A percentile compares a stretch with the other conserved stretches of the same genome.
Conservation (phyloP, 2,797 vertebrate species). For the Cirrhinus molitorella region DNA sequence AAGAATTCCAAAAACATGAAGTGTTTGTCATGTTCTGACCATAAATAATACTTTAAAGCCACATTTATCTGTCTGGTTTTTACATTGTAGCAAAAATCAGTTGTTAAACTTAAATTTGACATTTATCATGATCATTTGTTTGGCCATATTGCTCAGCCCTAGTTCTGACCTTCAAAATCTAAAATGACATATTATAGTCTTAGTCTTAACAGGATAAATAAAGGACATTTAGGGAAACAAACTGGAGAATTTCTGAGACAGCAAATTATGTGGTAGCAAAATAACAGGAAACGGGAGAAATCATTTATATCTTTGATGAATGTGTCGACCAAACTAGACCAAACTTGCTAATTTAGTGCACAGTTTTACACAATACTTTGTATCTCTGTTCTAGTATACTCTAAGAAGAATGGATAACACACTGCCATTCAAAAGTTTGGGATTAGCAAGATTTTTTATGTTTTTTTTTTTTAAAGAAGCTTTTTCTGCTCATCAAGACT, state of each 20-base stretch:
- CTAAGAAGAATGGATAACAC: not conserved
- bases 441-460: no score
- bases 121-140: no score
- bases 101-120: no score
- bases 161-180: not conserved
- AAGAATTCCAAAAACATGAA: no score
- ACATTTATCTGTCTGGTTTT: no score
- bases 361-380: conserved; percentile 22
- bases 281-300: conserved; percentile 32
- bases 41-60: no score
- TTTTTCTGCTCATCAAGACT: no score
- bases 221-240: conserved; percentile 14
- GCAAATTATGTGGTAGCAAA: conserved; percentile 37
- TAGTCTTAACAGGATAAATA: conserved; percentile 10
- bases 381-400: not conserved
- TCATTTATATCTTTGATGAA: conserved; percentile 23
- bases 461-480: no score
- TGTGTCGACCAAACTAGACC: conserved; percentile 8
- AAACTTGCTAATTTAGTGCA: conserved; percentile 21
- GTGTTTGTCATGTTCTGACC: no score
- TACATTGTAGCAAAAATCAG: no score
- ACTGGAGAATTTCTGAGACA: not conserved
- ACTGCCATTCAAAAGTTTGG: no score
- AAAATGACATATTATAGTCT: not conserved
- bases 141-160: no score